Evolutionary conservation across 2,113 vertebrate species (phyloP).

Genomic region (Centropristis striata): DNA sequence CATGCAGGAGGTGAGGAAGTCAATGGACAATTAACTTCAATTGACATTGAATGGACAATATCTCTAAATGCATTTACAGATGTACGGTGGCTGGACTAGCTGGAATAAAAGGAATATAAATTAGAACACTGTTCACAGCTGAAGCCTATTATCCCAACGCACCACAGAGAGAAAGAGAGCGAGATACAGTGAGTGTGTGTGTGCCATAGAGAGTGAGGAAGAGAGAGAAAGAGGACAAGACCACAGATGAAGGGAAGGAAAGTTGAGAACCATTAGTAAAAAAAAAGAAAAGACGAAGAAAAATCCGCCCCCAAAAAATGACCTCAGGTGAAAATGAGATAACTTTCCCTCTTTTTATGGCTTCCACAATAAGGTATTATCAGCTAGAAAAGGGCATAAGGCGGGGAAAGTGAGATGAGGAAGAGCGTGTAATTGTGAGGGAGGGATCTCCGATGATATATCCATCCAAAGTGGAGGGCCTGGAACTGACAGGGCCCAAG

Average conservation of each 20-base stretch:
- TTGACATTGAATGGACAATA: conserved; percentile 71
- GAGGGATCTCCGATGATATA: conserved; percentile 76
- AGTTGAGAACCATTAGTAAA: conserved; percentile 63
- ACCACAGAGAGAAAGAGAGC: conserved; percentile 20
- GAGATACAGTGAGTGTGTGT: conserved; percentile 32
- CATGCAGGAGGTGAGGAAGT: conserved; percentile 67
- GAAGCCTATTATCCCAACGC: conserved; percentile 65
- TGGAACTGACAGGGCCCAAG: conserved; percentile 71
- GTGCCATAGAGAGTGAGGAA: conserved; percentile 13
- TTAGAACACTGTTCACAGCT: conserved; percentile 56
- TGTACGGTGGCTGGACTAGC: conserved; percentile 33
- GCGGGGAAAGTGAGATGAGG: conserved; percentile 62
- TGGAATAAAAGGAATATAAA: conserved; percentile 72
- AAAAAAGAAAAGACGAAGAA: conserved; percentile 15
- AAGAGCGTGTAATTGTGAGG: conserved; percentile 67
- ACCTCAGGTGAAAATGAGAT: conserved; percentile 77
- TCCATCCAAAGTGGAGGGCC: conserved; percentile 72
- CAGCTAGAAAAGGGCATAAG: conserved; percentile 66
- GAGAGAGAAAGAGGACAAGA: conserved; percentile 28
- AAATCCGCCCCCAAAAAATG: conserved; percentile 48
- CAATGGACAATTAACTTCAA: conserved; percentile 77
- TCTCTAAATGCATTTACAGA: conserved; percentile 66
- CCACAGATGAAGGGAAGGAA: conserved; percentile 42
- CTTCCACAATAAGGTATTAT: conserved; percentile 75
- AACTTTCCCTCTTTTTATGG: conserved; percentile 66